Evolutionary conservation across 2,797 vertebrate species (phyloP), one percentile per base, ranked within the genome.

Genomic region (Phrynocephalus vlangalii): DNA sequence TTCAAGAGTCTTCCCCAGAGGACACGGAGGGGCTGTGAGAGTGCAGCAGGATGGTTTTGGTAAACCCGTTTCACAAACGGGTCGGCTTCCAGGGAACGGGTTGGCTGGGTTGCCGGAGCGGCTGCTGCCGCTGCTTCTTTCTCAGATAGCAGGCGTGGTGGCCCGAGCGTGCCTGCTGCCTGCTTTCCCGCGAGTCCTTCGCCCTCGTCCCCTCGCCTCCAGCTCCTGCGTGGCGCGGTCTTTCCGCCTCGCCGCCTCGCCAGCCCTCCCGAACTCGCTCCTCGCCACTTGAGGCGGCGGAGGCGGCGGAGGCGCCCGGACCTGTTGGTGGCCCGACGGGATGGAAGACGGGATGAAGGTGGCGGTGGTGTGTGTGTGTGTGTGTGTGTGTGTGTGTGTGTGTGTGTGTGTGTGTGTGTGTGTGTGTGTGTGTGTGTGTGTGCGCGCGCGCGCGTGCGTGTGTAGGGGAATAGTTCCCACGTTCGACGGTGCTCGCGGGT

Each of bases 201-300:
- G 1, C 70, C 26, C 70, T 13, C 28, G 18, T 18, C 60, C 60
- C 60, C 5, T 18, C 24, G 26, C 18, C 78, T 6, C n/a, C 0
- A 15, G 28, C 9, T 13, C 26, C n/a, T 72, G 10, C 28, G 2
- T 13, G 72, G 52, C 1, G 71, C 33, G 4, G 79, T 56, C 60
- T 82, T 38, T 18, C 60, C 60, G 56, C 60, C 75, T 16, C 11
- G 86, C 38, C 86, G 48, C 66, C 73, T 78, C 72, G 2, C 22
- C 30, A 44, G 38, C 50, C 70, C 68, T 50, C 76, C 26, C 75
- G 10, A 87, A 76, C 72, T 68, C 86, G 38, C 38, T 22, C 71
- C 72, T 3, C 67, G 28, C 87, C 76, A 79, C 75, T 84, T 84
- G 82, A 38, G 50, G 76, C 87, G 73, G 79, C 60, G 2, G 82